phyloP scores from a whole-genome alignment of 2,888 invertebrate species.

The Eustalomyia histrio region DNA sequence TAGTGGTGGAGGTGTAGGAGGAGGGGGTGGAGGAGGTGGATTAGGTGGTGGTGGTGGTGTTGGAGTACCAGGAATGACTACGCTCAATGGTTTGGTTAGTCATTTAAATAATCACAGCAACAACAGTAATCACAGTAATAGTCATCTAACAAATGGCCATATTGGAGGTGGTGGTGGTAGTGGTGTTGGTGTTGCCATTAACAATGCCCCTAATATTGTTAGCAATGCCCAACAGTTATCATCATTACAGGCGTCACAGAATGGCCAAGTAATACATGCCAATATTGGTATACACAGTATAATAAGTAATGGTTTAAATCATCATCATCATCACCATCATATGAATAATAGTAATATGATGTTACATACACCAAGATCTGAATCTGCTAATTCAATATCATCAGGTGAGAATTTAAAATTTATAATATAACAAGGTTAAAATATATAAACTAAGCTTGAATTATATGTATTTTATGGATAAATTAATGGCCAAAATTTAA shows the following conservation, averaged over 20 bases:
- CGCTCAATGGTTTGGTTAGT: slow-evolving; percentile 43
- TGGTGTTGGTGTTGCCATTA: slow-evolving; percentile 67
- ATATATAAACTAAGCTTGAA: too few relatives aligned
- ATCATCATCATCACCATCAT: slow-evolving; percentile 67
- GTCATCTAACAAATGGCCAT: slow-evolving; percentile 52
- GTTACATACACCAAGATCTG: slow-evolving; percentile 78
- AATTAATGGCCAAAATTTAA: too few relatives aligned
- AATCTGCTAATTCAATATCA: slow-evolving; percentile 79
- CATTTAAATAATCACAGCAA: slow-evolving; percentile 26
- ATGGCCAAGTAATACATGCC: slow-evolving; percentile 65
- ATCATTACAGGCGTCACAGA: slow-evolving; percentile 69
- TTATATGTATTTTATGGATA: too few relatives aligned
- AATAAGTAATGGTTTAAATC: slow-evolving; percentile 59
- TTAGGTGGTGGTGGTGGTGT: slow-evolving; percentile 14
- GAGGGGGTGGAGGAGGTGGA: not conserved
- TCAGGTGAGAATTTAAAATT: slow-evolving; percentile 76
- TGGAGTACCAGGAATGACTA: slow-evolving; percentile 39
- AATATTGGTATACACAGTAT: slow-evolving; percentile 66
- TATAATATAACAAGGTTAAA: too few relatives aligned
- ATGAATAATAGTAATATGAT: slow-evolving; percentile 68
- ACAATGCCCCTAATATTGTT: slow-evolving; percentile 66
- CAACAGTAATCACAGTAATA: slow-evolving; percentile 42
- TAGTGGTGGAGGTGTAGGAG: slow-evolving; percentile 12
- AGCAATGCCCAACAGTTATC: slow-evolving; percentile 63
- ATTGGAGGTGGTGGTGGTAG: slow-evolving; percentile 66